Evolutionary conservation across 2,888 invertebrate species (phyloP), one percentile per base, ranked within the genome.

Genomic region (Cataglyphis cursor): DNA sequence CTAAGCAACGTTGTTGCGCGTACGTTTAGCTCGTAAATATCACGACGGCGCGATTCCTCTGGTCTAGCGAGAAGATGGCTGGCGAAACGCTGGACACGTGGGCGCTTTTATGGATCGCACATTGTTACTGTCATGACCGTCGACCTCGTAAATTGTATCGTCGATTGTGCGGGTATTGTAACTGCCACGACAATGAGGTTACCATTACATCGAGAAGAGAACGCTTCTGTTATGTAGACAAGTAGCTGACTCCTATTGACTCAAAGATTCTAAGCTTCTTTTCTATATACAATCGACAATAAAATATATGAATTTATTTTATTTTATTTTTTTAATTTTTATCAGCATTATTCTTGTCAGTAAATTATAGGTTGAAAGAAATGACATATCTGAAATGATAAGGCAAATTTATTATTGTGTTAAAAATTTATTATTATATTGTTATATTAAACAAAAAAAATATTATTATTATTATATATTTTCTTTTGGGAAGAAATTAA

Each of bases 131-230:
- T 38, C 24, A 18, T 41, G 84, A 84, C 65, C 82, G 48, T 64
- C 74, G 76, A 73, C 38, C 82, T 76, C 84, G 78, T 82, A 85
- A 85, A 85, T 78, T 44, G 65, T 76, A 51, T 35, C 62, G 65
- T 38, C 82, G 82, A 84, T 84, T 54, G 66, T 66, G 59, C 38
- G 74, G 24, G 44, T 28, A 59, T 72, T 51, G 73, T 54, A 68
- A 61, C 57, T 72, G 72, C 21, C 68, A n/a, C 18, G 61, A 66
- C 66, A 73, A 83, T 81, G 83, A 83, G 73, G 28, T 31, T 73
- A 61, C 57, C 35, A 72, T n/a, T n/a, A n/a, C n/a, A n/a, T 73
- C 57, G 73, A n/a, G 38, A 65, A 44, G 28, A 57, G 21, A 24
- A 28, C 28, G 24, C 74, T 68, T 68, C 38, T 35, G 24, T 76